These are phyloP conservation scores for Antitype chi DNA, from an alignment of 2,888 invertebrate species.

Conservation along the genomic window DNA sequence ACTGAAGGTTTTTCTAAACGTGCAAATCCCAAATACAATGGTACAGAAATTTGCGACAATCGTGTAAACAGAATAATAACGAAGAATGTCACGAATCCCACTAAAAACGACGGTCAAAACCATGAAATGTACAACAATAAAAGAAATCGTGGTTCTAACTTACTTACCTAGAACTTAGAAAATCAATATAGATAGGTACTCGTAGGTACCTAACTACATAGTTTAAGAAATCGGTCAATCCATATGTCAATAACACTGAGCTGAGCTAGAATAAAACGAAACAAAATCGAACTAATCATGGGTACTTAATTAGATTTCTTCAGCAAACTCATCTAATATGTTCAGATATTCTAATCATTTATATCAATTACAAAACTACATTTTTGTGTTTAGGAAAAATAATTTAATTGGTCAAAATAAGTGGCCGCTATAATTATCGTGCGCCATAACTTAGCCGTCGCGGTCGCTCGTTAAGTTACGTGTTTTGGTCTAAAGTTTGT, in stretches of 20 bases:
- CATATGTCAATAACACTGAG: not conserved
- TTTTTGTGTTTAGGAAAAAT: not conserved
- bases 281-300: not conserved
- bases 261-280: not conserved
- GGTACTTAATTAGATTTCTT: not conserved
- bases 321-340: not conserved
- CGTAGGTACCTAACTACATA: too few species aligned
- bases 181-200: too few species aligned
- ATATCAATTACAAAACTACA: not conserved
- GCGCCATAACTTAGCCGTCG: conserved; percentile 22
- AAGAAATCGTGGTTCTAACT: not conserved
- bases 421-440: conserved; percentile 11
- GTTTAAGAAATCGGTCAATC: not conserved
- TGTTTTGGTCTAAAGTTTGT: conserved; percentile 24
- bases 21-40: not conserved
- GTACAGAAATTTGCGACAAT: not conserved
- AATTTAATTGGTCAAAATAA: conserved; percentile 1
- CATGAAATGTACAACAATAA: not conserved
- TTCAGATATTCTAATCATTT: not conserved
- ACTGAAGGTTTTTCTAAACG: not conserved
- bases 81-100: not conserved
- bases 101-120: not conserved
- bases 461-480: conserved; percentile 17
- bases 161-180: not conserved
- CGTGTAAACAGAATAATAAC: not conserved